Conservation (phyloP, 1,140 invertebrate genomes). For the Drosophila neocordata region DNA sequence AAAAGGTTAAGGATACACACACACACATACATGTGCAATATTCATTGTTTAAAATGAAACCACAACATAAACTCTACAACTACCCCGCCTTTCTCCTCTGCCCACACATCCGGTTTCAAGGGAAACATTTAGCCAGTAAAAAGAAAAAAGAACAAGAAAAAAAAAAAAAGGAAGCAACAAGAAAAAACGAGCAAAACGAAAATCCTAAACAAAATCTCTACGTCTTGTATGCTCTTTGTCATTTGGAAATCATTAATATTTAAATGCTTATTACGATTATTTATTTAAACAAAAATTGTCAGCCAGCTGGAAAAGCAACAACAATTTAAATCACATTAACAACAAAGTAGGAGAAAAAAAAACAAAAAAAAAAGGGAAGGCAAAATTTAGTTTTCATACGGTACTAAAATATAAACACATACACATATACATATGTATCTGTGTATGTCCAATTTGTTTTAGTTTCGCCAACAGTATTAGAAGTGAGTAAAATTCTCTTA, state of each 20-base stretch:
- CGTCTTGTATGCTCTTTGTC: constrained; percentile 35
- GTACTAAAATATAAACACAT: too few species aligned
- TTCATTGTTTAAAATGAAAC: constrained; percentile 72
- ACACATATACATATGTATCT: too few species aligned
- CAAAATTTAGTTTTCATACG: neutral
- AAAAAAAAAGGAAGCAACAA: neutral
- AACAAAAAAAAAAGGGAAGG: neutral
- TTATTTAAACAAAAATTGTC: constrained; percentile 2
- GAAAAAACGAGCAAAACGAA: neutral
- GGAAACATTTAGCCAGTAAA: constrained; percentile 65
- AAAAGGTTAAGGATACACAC: constrained; percentile 59
- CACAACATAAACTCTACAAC: constrained; percentile 41
- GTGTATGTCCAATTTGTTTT: too few species aligned
- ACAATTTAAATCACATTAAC: neutral
- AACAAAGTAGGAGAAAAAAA: neutral
- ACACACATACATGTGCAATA: constrained; percentile 38
- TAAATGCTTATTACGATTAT: constrained; percentile 14
- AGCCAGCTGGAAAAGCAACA: neutral
- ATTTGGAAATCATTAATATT: constrained; percentile 48
- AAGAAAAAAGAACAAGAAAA: constrained; percentile 7
- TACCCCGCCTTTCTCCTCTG: neutral
- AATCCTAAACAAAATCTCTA: constrained; percentile 4
- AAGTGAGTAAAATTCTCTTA: too few species aligned
- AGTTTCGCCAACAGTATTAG: too few species aligned
- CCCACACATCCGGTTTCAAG: constrained; percentile 66